Percentiles rank a stretch among this genome's conserved stretches.
Evolutionary conservation across 2,113 vertebrate species (phyloP).

Genomic region (Oreochromis spilurus): DNA sequence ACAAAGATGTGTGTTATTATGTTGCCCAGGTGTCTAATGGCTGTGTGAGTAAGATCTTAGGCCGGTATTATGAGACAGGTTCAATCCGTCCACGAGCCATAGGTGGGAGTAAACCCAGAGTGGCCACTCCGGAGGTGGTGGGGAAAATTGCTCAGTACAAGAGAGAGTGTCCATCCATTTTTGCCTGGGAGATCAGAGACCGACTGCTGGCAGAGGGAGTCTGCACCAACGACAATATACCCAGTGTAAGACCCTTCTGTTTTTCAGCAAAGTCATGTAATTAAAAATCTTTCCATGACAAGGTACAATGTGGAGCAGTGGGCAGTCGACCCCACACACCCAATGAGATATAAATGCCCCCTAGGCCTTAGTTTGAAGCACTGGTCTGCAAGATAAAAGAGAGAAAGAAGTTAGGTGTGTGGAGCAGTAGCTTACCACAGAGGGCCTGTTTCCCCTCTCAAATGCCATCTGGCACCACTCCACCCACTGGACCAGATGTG

Average conservation of each 20-base stretch:
- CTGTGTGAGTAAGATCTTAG: conserved; percentile 99
- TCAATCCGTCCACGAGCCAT: conserved; percentile 98
- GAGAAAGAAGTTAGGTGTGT: neutral
- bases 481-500: neutral
- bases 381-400: neutral
- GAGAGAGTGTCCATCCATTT: conserved; percentile 98
- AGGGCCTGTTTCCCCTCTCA: neutral
- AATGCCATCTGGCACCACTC: neutral
- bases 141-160: conserved; percentile 98
- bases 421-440: no score
- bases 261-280: no score
- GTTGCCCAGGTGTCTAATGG: conserved; percentile 95
- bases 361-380: neutral
- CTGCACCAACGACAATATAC: conserved; percentile 99
- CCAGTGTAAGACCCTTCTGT: conserved; percentile 90
- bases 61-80: conserved; percentile 99
- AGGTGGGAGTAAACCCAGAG: conserved; percentile 97
- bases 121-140: conserved; percentile 98
- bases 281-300: no score
- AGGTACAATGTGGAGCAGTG: neutral
- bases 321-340: neutral
- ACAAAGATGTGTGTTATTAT: conserved; percentile 77
- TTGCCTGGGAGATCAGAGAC: conserved; percentile 99
- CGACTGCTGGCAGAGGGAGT: conserved; percentile 95
- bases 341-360: neutral